Conservation (phyloP, 2,113 vertebrate species). For the Rhinopomastus cyanomelas region DNA sequence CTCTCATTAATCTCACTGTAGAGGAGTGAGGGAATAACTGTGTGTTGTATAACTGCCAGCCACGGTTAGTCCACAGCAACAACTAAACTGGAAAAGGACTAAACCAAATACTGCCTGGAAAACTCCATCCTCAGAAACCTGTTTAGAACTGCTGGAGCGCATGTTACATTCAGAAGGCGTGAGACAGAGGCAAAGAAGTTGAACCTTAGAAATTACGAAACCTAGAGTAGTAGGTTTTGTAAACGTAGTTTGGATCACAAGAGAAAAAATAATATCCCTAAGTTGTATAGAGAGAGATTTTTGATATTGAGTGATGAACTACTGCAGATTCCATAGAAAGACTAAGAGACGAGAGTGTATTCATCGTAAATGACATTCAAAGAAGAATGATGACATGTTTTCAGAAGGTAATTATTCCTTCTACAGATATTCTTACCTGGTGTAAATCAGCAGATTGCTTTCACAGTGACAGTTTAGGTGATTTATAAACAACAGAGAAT, state of each 20-base stretch:
- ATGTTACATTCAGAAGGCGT: neutral
- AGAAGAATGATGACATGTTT: neutral
- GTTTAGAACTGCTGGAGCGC: neutral
- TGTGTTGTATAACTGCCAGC: neutral
- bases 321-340: neutral
- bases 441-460: constrained; percentile 2
- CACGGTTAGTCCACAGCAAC: neutral
- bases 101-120: neutral
- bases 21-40: neutral
- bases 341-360: neutral
- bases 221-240: neutral
- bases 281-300: neutral
- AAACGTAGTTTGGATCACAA: neutral
- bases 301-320: neutral
- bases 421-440: neutral
- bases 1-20: neutral
- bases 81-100: neutral
- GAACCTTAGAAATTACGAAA: neutral
- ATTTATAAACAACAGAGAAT: neutral
- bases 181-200: neutral
- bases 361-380: neutral
- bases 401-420: neutral
- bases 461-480: neutral
- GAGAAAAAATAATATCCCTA: neutral
- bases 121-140: neutral